Percentiles rank a stretch among this genome's conserved stretches.
Evolutionary conservation across 1,140 invertebrate genomes (phyloP).

Genomic region (Hermatobates lingyangjiaoensis): DNA sequence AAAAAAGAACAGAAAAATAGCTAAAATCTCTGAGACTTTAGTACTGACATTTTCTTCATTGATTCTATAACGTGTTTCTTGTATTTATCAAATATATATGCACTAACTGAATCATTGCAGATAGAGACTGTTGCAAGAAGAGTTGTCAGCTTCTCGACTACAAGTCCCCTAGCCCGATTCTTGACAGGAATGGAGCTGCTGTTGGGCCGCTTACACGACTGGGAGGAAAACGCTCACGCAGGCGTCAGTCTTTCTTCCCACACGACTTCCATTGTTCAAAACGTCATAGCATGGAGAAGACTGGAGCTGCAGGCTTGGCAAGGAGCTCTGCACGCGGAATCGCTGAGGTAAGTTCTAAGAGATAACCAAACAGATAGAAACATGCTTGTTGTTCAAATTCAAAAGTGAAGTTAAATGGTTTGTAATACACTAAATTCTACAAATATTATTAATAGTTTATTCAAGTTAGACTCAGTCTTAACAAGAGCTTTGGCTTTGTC

Average conservation of each 20-base stretch:
- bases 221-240: constrained; percentile 78
- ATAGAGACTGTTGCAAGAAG: constrained; percentile 49
- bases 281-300: constrained; percentile 80
- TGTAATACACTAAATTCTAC: too few species aligned
- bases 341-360: constrained; percentile 17
- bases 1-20: too few species aligned
- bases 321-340: constrained; percentile 39
- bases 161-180: constrained; percentile 67
- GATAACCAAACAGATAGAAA: too few species aligned
- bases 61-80: too few species aligned
- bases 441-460: too few species aligned
- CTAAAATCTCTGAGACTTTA: too few species aligned
- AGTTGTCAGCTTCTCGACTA: constrained; percentile 58
- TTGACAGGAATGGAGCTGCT: constrained; percentile 79
- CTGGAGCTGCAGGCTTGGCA: constrained; percentile 78
- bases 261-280: constrained; percentile 46
- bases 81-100: constrained; percentile 7
- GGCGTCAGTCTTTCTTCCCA: constrained; percentile 60
- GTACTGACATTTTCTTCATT: too few species aligned
- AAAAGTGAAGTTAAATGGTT: too few species aligned
- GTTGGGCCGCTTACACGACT: constrained; percentile 63
- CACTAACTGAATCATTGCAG: constrained; percentile 23
- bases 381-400: too few species aligned
- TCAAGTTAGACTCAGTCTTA: too few species aligned
- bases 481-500: too few species aligned